A percentile compares a stretch with the other conserved stretches of the same genome.
These are phyloP conservation scores for Drosophila monieri DNA, from an alignment of 2,888 invertebrate genomes.

Conservation along the genomic window DNA sequence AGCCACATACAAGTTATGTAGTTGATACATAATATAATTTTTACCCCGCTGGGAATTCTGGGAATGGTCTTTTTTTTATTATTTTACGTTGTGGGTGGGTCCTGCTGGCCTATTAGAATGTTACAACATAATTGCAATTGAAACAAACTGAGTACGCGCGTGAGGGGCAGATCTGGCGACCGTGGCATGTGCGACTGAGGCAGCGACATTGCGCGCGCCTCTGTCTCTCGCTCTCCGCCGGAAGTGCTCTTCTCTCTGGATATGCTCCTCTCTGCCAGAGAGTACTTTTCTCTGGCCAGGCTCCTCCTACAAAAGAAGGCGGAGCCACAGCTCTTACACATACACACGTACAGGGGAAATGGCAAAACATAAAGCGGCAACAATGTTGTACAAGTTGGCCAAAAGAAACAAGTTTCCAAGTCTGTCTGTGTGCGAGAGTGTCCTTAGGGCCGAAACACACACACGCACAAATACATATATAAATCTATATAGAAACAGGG, in stretches of 20 bases:
- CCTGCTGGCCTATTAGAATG: slow-evolving; percentile 78
- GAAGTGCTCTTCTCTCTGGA: slow-evolving; percentile 9
- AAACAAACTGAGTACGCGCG: slow-evolving; percentile 65
- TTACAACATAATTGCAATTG: slow-evolving; percentile 80
- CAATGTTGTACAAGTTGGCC: slow-evolving; percentile 73
- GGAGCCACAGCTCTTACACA: slow-evolving; percentile 50
- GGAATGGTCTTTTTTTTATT: slow-evolving; percentile 1
- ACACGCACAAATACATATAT: slow-evolving; percentile 4
- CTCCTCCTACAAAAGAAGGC: slow-evolving; percentile 62
- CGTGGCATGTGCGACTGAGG: slow-evolving; percentile 62
- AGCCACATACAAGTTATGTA: slow-evolving; percentile 11
- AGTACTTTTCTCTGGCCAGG: slow-evolving; percentile 23
- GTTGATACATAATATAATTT: slow-evolving; percentile 9
- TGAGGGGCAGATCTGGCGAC: slow-evolving; percentile 27
- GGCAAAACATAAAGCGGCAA: slow-evolving; percentile 69
- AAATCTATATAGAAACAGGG: slow-evolving; percentile 1
- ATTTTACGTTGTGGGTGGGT: slow-evolving; percentile 40
- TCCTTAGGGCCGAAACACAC: slow-evolving; percentile 50
- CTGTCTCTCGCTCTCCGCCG: slow-evolving; percentile 17
- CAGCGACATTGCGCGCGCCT: slow-evolving; percentile 59
- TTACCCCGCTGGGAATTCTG: background rate
- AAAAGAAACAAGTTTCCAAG: slow-evolving; percentile 79
- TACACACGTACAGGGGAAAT: slow-evolving; percentile 18
- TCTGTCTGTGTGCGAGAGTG: slow-evolving; percentile 32
- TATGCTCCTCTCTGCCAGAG: slow-evolving; percentile 5